phyloP scores from a whole-genome alignment of 1,140 invertebrate species.

The Phymorhynchus buccinoides region DNA sequence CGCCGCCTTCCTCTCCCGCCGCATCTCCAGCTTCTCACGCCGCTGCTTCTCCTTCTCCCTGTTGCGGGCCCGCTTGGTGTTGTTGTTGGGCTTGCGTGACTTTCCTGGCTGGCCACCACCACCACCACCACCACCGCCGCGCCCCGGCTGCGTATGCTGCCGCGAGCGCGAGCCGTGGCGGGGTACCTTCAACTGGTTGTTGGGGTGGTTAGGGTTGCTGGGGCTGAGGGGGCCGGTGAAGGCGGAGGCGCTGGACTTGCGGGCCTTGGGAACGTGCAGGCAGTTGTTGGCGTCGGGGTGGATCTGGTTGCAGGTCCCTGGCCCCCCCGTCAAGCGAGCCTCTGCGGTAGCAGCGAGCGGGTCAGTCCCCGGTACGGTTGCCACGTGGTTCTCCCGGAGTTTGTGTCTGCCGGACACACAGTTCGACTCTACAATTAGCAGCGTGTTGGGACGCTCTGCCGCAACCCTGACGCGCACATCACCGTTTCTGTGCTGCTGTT shows the following conservation, averaged over 20 bases:
- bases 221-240: neutral
- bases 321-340: neutral
- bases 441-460: neutral
- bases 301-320: neutral
- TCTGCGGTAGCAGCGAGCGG: neutral
- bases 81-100: conserved; percentile 55
- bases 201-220: neutral
- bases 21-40: conserved; percentile 73
- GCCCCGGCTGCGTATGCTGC: too few species aligned
- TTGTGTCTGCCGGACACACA: neutral
- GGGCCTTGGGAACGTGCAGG: neutral
- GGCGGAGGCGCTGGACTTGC: neutral
- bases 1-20: conserved; percentile 74
- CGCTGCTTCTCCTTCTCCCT: conserved; percentile 60
- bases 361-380: neutral
- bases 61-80: conserved; percentile 53
- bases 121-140: conserved; percentile 44
- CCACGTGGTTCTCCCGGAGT: neutral
- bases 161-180: conserved; percentile 24
- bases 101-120: conserved; percentile 45
- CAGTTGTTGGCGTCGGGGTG: neutral
- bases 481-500: neutral
- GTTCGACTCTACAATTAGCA: neutral
- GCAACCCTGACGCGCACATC: neutral
- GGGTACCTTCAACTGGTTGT: neutral